Base-by-base conservation (phyloP, 2,797 vertebrate species). In the Myotis findleyi region DNA sequence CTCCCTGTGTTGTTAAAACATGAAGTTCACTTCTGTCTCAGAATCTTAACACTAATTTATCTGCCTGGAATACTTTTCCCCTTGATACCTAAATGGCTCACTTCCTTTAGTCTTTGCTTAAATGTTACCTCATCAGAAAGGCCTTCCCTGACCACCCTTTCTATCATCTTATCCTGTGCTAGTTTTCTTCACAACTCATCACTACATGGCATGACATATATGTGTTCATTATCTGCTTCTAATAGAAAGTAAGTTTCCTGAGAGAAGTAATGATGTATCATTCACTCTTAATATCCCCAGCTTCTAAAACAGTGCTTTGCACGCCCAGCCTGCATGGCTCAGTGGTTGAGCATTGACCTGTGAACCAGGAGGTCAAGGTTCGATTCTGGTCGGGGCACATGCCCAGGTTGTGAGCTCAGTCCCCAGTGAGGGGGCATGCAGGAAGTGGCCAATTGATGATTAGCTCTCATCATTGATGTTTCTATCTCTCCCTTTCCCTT, bases 61-160 rank as follows among this genome's bases (percentile, higher is more conserved):
- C 47, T 94, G 38, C 76, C 47, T 59, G 21, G 16, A 86, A 20
- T 85, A 59, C 33, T 89, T 71, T 71, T 38, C 57, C n/a, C 23
- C 77, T 53, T 16, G 6, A 75, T 41, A 75, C 8, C 18, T 64
- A 82, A 68, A 86, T 72, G 47, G 1, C 33, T 86, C 5, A 0
- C 30, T 57, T 95, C 59, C 57, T 66, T 92, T 27, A 73, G 68
- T 44, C 27, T 76, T 89, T 87, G 69, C 23, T 66, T 87, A 90
- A 83, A 57, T 55, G 30, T 71, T 92, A 25, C 51, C 44, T 89
- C 62, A 49, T 69, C n/a, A 86, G 44, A 94, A 96, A 86, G n/a
- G 36, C 73, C 47, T 89, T 86, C 76, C 33, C 38, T n/a, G 21
- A 23, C 23, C 23, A 59, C 14, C 47, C 30, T 91, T 89, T n/a